Evolutionary conservation across 2,113 vertebrate species (phyloP), one percentile per base, ranked within the genome.

Genomic region (Dicerorhinus sumatrensis): DNA sequence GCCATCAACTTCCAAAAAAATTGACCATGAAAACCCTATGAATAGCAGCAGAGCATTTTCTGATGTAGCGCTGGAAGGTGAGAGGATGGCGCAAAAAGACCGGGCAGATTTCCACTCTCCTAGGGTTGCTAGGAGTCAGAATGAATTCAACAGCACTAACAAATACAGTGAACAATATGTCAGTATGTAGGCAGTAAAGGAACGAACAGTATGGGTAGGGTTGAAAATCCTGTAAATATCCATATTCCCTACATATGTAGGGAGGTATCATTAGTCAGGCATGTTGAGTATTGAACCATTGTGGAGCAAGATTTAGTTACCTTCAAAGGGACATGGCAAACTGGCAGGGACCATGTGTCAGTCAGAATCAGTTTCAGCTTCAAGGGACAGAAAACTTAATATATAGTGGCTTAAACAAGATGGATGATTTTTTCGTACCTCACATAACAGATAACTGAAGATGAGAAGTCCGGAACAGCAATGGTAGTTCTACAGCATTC

Each of bases 221-320:
- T 33, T 85, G 36, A 96, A 96, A 65, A 83, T 90, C 67, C 8
- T 83, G 31, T 77, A 65, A 33, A 90, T 96, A 62, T 73, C 36
- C 8, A 63, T 42, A 42, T 82, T 31, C 31, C 21, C 25, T 70
- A 65, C 29, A 83, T 82, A 67, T 82, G 8, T 92, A 67, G 17
- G 21, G 36, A 89, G 27, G 17, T 67, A 27, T 33, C 46, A 51
- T 60, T 79, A 73, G 21, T 63, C 36, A 83, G 60, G 2, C 3
- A 80, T 54, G 36, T 79, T 84, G 2, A 42, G 6, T 72, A 42
- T 58, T 76, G 67, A 76, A 65, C 56, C 62, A 62, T 51, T 81
- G 23, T 72, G 11, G 6, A 7, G 4, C 8, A 82, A 86, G 65
- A 16, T 9, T 89, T 23, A 80, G 36, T 93, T 77, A 33, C 8